A percentile compares a stretch with the other conserved stretches of the same genome.
These are phyloP conservation scores for Physocephala rufipes DNA, from an alignment of 2,888 invertebrate species.

Conservation along the genomic window DNA sequence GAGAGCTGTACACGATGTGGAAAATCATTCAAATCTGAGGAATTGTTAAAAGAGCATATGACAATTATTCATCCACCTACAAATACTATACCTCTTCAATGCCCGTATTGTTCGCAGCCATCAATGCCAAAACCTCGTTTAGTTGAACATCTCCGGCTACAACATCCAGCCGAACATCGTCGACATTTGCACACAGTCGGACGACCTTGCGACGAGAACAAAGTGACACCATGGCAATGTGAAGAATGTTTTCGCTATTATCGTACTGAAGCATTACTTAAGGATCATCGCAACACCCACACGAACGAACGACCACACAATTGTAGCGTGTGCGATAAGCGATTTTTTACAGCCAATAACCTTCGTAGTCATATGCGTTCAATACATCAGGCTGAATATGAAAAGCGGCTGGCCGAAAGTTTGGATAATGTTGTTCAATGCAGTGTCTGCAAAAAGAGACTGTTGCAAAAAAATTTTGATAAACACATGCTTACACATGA, in stretches of 20 bases:
- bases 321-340: conserved; percentile 38
- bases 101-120: conserved; percentile 28
- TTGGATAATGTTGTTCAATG: conserved; percentile 38
- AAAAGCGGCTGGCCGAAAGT: conserved; percentile 27
- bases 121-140: conserved; percentile 26
- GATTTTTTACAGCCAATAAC: conserved; percentile 35
- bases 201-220: conserved; percentile 27
- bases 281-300: conserved; percentile 40
- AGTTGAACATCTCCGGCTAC: conserved; percentile 35
- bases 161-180: conserved; percentile 37
- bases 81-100: conserved; percentile 29
- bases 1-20: conserved; percentile 35
- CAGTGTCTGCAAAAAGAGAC: conserved; percentile 43
- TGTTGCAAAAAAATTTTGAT: conserved; percentile 43
- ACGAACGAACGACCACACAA: conserved; percentile 34
- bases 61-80: conserved; percentile 35
- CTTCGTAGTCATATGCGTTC: conserved; percentile 40
- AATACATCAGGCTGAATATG: conserved; percentile 36
- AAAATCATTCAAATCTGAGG: conserved; percentile 29
- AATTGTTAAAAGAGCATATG: conserved; percentile 28
- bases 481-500: conserved; percentile 46
- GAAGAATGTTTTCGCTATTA: conserved; percentile 40
- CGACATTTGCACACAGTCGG: conserved; percentile 30
- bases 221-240: conserved; percentile 41
- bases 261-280: conserved; percentile 29